phyloP scores from a whole-genome alignment of 2,797 vertebrate genomes.

The Tamandua tetradactyla region DNA sequence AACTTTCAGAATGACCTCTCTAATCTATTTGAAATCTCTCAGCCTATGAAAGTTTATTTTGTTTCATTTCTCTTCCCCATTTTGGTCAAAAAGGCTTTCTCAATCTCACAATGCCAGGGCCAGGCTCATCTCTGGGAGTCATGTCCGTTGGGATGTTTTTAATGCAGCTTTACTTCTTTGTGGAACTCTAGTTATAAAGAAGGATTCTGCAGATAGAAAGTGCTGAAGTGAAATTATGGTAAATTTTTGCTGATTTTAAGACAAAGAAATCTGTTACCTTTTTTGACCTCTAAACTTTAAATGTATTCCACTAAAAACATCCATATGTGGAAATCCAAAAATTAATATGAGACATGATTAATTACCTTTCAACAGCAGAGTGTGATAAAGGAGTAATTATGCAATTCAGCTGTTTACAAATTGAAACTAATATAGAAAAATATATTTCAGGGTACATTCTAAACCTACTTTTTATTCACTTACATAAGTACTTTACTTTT shows the following conservation, averaged over 20 bases:
- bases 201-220: constrained; percentile 35
- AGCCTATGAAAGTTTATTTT: too few species aligned
- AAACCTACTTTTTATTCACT: constrained; percentile 2
- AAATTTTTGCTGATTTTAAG: constrained; percentile 71
- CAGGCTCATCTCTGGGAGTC: too few species aligned
- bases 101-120: too few species aligned
- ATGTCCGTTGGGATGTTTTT: constrained; percentile 12
- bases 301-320: neutral
- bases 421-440: constrained; percentile 48
- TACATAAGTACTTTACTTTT: constrained; percentile 37
- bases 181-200: neutral
- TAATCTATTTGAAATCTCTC: too few species aligned
- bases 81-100: too few species aligned
- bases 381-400: constrained; percentile 51
- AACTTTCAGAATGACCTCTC: too few species aligned
- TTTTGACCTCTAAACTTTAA: constrained; percentile 48
- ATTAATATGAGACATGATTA: constrained; percentile 55
- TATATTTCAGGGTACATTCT: constrained; percentile 18
- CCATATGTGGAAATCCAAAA: constrained; percentile 20
- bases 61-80: too few species aligned
- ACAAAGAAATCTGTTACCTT: constrained; percentile 41
- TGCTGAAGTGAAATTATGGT: constrained; percentile 1
- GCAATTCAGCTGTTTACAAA: constrained; percentile 42
- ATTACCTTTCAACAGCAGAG: constrained; percentile 52
- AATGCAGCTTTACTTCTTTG: neutral